Percentiles rank a stretch among this genome's conserved stretches.
Conservation (phyloP, 37 sponge, comb jelly and placozoan genomes). For the Ianthella basta region DNA sequence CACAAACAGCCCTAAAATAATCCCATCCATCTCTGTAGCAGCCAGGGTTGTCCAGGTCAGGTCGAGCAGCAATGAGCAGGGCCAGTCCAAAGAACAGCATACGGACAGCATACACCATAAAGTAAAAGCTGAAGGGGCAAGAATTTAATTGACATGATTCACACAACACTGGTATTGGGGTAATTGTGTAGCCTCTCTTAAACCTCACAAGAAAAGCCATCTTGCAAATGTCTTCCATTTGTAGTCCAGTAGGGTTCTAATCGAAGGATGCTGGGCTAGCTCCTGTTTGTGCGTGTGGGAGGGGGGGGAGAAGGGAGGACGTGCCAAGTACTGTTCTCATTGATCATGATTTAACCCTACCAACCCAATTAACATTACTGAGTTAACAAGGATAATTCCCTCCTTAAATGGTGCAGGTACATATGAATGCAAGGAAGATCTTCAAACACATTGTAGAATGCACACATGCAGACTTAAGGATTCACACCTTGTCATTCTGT, state of each 20-base stretch:
- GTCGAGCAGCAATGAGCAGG: slow-evolving; percentile 12
- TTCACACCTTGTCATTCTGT: neutral
- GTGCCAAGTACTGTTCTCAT: too few species aligned
- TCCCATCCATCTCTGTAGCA: slow-evolving; percentile 30
- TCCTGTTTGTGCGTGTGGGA: neutral
- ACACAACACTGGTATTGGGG: too few species aligned
- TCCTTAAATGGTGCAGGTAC: too few species aligned
- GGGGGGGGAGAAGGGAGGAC: too few species aligned
- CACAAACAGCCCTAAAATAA: neutral
- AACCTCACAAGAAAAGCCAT: neutral
- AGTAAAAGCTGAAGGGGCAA: neutral
- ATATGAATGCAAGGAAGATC: too few species aligned
- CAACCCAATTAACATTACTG: too few species aligned
- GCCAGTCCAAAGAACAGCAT: slow-evolving; percentile 5
- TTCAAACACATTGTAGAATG: too few species aligned
- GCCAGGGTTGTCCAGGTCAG: slow-evolving; percentile 27
- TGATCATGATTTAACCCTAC: too few species aligned
- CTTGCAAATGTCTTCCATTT: slow-evolving; percentile 22
- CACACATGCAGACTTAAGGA: too few species aligned
- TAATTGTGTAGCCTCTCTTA: too few species aligned
- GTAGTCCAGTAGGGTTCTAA: slow-evolving; percentile 2
- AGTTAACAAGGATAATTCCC: too few species aligned
- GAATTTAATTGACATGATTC: too few species aligned
- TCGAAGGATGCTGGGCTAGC: slow-evolving; percentile 4
- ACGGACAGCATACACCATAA: neutral